phyloP scores from a whole-genome alignment of 1,140 invertebrate genomes.

The Tenebrio molitor region DNA sequence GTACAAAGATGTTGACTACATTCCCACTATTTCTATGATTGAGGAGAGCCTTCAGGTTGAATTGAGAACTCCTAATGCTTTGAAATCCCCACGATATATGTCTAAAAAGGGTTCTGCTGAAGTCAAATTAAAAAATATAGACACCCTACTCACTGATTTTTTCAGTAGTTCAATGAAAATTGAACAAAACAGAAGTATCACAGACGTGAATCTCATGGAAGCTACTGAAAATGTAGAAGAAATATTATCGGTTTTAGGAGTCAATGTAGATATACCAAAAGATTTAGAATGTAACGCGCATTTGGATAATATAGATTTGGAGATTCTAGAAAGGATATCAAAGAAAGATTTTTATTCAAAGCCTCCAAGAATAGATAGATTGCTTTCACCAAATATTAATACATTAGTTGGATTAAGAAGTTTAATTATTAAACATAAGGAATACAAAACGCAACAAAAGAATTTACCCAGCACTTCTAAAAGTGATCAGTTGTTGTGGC shows the following conservation, averaged over 20 bases:
- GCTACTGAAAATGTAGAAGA: conserved; percentile 7
- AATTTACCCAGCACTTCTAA: conserved; percentile 6
- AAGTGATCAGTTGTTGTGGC: conserved; percentile 8
- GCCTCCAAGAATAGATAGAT: not conserved
- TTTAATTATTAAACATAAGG: conserved; percentile 51
- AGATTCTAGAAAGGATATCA: conserved; percentile 41
- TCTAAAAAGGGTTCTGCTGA: not conserved
- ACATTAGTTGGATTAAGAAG: conserved; percentile 55
- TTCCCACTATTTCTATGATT: conserved; percentile 54
- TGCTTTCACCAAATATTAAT: conserved; percentile 55
- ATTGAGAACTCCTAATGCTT: not conserved
- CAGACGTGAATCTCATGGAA: conserved; percentile 4
- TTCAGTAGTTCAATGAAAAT: conserved; percentile 46
- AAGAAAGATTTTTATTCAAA: conserved; percentile 9
- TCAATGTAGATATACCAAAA: conserved; percentile 50
- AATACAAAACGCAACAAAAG: conserved; percentile 39
- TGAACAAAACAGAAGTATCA: conserved; percentile 11
- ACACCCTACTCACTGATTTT: conserved; percentile 49
- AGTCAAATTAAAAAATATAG: conserved; percentile 38
- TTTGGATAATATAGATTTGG: conserved; percentile 46
- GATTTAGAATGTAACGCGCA: conserved; percentile 38
- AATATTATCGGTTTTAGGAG: conserved; percentile 47
- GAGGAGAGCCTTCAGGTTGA: conserved; percentile 42
- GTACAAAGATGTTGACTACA: conserved; percentile 42
- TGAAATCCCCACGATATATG: not conserved